Percentiles rank a stretch among this genome's conserved stretches.
Evolutionary conservation across 2,113 vertebrate genomes (phyloP).

Genomic region (Dendrocopos noguchii): DNA sequence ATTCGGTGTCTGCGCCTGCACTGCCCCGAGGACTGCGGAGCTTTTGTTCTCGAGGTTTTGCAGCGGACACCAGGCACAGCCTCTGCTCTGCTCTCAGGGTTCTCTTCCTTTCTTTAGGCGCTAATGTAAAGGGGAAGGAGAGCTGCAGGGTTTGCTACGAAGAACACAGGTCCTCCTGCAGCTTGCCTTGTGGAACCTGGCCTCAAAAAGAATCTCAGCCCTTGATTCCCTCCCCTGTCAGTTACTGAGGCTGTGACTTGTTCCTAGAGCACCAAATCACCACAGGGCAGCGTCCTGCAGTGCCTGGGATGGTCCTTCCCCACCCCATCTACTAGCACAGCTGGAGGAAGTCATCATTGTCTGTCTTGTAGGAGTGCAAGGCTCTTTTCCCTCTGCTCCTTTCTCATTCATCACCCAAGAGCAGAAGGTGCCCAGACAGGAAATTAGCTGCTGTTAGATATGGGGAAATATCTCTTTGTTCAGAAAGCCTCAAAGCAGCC

Average conservation of each 20-base stretch:
- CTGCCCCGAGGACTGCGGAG: slow-evolving; percentile 28
- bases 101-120: background rate
- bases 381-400: background rate
- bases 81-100: slow-evolving; percentile 36
- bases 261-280: background rate
- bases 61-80: slow-evolving; percentile 38
- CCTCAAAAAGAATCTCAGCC: background rate
- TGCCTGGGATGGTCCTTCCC: background rate
- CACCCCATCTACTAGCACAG: background rate
- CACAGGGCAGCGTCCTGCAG: background rate
- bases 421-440: slow-evolving; percentile 23
- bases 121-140: background rate
- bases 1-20: background rate
- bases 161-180: background rate
- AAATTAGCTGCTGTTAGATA: background rate
- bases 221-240: background rate
- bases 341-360: background rate
- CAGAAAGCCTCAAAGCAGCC: background rate
- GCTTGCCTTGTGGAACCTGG: background rate
- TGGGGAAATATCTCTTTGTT: background rate
- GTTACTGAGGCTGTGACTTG: background rate
- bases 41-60: slow-evolving; percentile 64
- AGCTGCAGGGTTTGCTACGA: background rate
- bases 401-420: background rate
- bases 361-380: background rate